These are phyloP conservation scores for Listronotus bonariensis DNA, from an alignment of 1,140 invertebrate genomes.

Conservation along the genomic window DNA sequence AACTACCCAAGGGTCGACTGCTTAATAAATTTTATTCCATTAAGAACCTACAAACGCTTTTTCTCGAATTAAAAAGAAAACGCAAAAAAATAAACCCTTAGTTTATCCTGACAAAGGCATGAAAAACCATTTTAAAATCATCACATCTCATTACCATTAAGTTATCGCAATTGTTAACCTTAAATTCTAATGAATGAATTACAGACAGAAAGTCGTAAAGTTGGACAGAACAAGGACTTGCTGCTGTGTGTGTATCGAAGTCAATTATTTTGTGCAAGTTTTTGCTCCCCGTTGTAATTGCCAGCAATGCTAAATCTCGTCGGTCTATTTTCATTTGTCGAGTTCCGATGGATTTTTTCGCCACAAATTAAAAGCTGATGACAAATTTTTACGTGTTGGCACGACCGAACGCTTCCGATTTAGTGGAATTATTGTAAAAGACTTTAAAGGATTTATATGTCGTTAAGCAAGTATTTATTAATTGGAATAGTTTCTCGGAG, in stretches of 20 bases:
- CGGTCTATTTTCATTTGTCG: conserved; percentile 21
- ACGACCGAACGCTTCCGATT: conserved; percentile 19
- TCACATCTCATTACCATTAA: too few relatives aligned
- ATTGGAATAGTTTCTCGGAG: conserved; percentile 16
- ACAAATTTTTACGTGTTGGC: conserved; percentile 23
- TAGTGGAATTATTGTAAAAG: conserved; percentile 11
- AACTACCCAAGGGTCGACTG: too few relatives aligned
- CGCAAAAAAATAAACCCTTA: too few relatives aligned
- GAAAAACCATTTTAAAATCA: too few relatives aligned
- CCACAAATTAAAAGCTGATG: conserved; percentile 15
- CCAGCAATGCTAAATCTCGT: conserved; percentile 12
- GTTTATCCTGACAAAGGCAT: too few relatives aligned
- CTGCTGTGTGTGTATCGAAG: conserved; percentile 1
- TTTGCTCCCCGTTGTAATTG: conserved; percentile 5
- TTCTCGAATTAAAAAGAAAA: too few relatives aligned
- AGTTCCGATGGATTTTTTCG: conserved; percentile 18
- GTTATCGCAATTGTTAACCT: too few relatives aligned
- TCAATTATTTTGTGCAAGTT: conserved; percentile 25
- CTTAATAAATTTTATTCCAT: too few relatives aligned
- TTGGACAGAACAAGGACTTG: not conserved
- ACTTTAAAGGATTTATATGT: conserved; percentile 13
- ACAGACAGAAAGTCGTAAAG: conserved; percentile 1
- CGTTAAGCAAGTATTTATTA: conserved; percentile 21
- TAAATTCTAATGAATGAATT: conserved; percentile 10
- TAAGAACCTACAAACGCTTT: too few relatives aligned